Percentiles rank a stretch among this genome's conserved stretches.
These are phyloP conservation scores for Linnaemya tessellans DNA, from an alignment of 2,888 invertebrate species.

Conservation along the genomic window DNA sequence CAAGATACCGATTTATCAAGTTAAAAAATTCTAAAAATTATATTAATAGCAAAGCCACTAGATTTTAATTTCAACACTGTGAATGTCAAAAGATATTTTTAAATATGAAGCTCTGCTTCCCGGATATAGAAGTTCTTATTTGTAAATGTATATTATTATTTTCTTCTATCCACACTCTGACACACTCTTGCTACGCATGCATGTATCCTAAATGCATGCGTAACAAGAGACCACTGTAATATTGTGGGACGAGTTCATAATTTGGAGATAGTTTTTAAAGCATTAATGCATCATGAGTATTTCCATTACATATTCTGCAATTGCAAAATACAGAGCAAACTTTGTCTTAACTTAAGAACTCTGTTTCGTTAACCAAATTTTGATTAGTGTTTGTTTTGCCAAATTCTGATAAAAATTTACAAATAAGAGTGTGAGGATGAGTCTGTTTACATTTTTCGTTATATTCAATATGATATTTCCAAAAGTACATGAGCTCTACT, in stretches of 20 bases:
- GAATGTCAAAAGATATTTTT: conserved; percentile 53
- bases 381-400: neutral
- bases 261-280: too few relatives aligned
- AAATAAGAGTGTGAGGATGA: conserved; percentile 7
- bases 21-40: too few relatives aligned
- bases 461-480: neutral
- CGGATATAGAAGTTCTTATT: neutral
- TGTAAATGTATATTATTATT: too few relatives aligned
- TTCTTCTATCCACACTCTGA: too few relatives aligned
- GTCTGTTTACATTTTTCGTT: conserved; percentile 10
- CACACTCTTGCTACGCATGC: too few relatives aligned
- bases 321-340: neutral
- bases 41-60: conserved; percentile 57
- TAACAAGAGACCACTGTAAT: too few relatives aligned
- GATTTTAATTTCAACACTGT: conserved; percentile 54
- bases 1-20: too few relatives aligned
- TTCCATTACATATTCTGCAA: too few relatives aligned
- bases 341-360: neutral
- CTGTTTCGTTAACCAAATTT: conserved; percentile 15
- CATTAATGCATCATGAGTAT: too few relatives aligned
- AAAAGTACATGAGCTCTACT: conserved; percentile 28
- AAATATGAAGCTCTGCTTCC: conserved; percentile 20
- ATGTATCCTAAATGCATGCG: too few relatives aligned
- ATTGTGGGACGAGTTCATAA: too few relatives aligned
- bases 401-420: conserved; percentile 10